Evolutionary conservation across 1,140 invertebrate species (phyloP), one percentile per base, ranked within the genome.

Genomic region (Drusus annulatus): DNA sequence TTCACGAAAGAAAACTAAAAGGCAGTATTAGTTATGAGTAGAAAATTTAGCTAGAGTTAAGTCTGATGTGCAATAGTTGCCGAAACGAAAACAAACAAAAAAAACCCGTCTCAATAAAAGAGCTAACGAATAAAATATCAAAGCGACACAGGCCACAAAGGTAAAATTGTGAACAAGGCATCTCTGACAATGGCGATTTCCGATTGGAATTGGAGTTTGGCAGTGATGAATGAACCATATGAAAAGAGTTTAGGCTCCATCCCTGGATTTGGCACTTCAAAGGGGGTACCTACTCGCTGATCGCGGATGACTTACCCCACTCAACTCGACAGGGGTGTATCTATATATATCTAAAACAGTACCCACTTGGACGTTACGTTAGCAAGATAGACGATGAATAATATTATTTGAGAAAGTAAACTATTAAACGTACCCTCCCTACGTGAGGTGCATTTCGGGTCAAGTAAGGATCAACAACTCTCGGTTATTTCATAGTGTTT

Each of bases 71-170:
- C 21, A 60, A 60, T 60, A 60, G 23, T 13, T 60, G 62, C 25
- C 36, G 36, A 16, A 23, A 52, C 8, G n/a, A 71, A 71, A 71
- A 52, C 68, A 71, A 71, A 71, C 50, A 36, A 68, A 36, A 45
- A 36, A 5, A 28, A n/a, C 16, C 16, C 1, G 15, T 19, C 50
- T 71, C 36, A 51, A 71, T 71, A 50, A 71, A 71, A 51, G 16
- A 45, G 68, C 68, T 71, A 52, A 15, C 45, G 50, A 51, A 51
- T 51, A 69, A 71, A 71, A 71, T 31, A 31, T 68, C 25, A 68
- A 68, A 68, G 63, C 63, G 31, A n/a, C 16, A 68, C 56, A 60
- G 56, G 68, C 45, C 50, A 51, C 36, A 71, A 51, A 71, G 68
- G 16, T 17, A 52, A 71, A 36, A 50, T 50, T 71, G 50, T 50